These are phyloP conservation scores for Origma solitaria DNA, from an alignment of 2,113 vertebrate species.

Conservation along the genomic window DNA sequence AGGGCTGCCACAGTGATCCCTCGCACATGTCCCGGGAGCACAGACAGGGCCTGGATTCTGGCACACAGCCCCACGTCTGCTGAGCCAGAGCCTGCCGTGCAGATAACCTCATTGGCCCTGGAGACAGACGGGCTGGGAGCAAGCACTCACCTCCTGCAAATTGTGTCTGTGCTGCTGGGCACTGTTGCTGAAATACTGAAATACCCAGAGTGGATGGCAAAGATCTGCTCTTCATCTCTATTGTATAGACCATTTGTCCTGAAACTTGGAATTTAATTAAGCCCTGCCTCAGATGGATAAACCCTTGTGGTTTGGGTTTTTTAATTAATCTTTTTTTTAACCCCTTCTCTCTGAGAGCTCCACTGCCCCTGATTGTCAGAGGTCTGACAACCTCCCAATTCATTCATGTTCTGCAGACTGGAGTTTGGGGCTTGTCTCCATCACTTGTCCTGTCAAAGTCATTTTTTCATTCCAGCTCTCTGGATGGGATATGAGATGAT, in stretches of 20 bases:
- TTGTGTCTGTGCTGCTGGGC: not conserved
- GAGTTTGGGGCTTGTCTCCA: not conserved
- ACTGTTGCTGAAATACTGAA: not conserved
- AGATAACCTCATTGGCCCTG: not conserved
- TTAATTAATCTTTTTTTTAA: not conserved
- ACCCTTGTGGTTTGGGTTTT: not conserved
- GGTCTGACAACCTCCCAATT: not conserved
- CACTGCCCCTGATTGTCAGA: not conserved
- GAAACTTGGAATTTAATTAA: not conserved
- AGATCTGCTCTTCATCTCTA: not conserved
- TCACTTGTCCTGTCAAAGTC: not conserved
- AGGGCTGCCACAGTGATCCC: not conserved
- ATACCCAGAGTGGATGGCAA: not conserved
- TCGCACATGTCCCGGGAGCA: not conserved
- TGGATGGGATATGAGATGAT: not conserved
- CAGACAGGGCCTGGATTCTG: not conserved
- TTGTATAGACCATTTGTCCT: not conserved
- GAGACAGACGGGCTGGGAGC: fast-evolving
- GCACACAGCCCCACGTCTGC: fast-evolving
- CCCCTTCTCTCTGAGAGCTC: not conserved
- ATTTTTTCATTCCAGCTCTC: not conserved
- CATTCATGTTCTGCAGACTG: not conserved
- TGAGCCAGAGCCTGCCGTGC: not conserved
- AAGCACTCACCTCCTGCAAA: not conserved
- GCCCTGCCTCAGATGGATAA: not conserved